These are phyloP conservation scores for Aphidius colemani DNA, from an alignment of 2,888 invertebrate genomes.

Conservation along the genomic window DNA sequence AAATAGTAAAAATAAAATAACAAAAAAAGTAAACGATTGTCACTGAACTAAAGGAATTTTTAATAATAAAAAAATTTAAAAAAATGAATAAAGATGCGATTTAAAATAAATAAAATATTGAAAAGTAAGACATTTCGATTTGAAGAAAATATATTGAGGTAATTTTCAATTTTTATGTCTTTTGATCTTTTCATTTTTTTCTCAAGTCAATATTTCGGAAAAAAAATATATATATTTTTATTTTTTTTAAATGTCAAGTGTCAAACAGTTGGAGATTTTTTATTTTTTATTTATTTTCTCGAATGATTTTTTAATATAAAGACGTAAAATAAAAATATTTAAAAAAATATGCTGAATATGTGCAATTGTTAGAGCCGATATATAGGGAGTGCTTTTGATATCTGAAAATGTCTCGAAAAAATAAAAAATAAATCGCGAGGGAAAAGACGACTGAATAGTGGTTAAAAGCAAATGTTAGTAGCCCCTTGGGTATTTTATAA, in stretches of 20 bases:
- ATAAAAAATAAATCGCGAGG: conserved; percentile 16
- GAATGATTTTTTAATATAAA: no score
- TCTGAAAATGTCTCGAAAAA: conserved; percentile 9
- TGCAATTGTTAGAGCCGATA: background rate
- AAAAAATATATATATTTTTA: background rate
- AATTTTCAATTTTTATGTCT: no score
- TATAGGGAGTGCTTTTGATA: background rate
- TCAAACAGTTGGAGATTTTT: background rate
- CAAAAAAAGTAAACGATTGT: no score
- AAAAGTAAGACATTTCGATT: no score
- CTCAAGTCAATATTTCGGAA: background rate
- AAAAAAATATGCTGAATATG: background rate
- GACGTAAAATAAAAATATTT: background rate
- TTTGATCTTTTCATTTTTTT: no score
- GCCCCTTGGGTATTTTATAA: conserved; percentile 1
- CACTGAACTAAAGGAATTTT: no score
- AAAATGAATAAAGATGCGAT: no score
- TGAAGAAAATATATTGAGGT: no score
- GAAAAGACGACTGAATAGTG: conserved; percentile 19
- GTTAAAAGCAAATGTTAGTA: conserved; percentile 23
- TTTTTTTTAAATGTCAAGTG: background rate
- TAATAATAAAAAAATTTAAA: no score
- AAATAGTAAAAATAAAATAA: no score
- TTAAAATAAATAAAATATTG: no score
- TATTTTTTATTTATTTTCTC: background rate